These are phyloP conservation scores for Cheilosia scutellata DNA, from an alignment of 2,888 invertebrate species.

Conservation along the genomic window DNA sequence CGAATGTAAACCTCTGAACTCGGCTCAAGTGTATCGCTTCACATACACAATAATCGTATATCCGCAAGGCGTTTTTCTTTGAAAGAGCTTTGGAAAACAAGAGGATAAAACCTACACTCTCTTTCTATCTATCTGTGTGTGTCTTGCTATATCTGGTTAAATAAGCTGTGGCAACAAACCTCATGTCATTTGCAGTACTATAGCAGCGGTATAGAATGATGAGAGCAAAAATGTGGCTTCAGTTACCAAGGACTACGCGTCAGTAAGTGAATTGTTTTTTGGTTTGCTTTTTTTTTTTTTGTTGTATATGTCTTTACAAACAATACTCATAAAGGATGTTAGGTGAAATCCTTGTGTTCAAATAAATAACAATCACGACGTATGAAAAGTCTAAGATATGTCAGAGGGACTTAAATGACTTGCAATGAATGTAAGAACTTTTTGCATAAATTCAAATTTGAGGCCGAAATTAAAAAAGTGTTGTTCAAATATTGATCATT, in stretches of 20 bases:
- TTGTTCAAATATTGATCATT: too few relatives aligned
- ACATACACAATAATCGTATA: background rate
- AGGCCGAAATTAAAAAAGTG: too few relatives aligned
- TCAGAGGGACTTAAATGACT: constrained; percentile 59
- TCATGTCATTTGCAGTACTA: constrained; percentile 63
- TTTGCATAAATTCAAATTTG: constrained; percentile 72
- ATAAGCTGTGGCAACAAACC: constrained; percentile 45
- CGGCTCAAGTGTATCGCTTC: background rate
- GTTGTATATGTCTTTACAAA: constrained; percentile 17
- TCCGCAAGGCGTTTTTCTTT: constrained; percentile 54
- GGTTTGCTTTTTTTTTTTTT: background rate
- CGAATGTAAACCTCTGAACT: constrained; percentile 49
- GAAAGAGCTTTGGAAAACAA: constrained; percentile 47
- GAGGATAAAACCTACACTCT: constrained; percentile 6
- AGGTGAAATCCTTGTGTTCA: constrained; percentile 51
- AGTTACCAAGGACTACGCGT: constrained; percentile 41
- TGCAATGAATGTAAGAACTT: constrained; percentile 48
- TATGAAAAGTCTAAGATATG: constrained; percentile 55
- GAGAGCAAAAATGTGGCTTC: constrained; percentile 6
- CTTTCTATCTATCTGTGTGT: background rate
- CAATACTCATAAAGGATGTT: constrained; percentile 52
- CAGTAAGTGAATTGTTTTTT: constrained; percentile 31
- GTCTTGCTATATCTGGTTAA: constrained; percentile 10
- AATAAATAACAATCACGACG: constrained; percentile 37
- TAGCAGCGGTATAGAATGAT: constrained; percentile 28